Base-by-base conservation (phyloP, 2,113 vertebrate genomes). In the Datnioides undecimradiatus region DNA sequence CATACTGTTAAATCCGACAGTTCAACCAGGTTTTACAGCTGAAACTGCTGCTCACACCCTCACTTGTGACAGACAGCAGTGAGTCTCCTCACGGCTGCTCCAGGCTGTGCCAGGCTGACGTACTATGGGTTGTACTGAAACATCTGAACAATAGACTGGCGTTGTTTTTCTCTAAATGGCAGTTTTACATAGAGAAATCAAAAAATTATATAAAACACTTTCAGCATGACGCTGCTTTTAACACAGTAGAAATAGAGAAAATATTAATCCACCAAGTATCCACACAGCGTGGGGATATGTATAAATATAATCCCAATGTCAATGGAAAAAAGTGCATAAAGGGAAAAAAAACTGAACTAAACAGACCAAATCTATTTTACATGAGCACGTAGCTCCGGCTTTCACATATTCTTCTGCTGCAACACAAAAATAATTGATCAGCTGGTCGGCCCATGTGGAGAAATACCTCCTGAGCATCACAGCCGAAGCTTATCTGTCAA, bases 401-500 rank as follows among this genome's bases (percentile, higher is more conserved):
- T 76, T 58, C 48, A 31, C 64, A 69, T 46, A 43, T 45, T 71
- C n/a, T 31, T 34, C 36, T 65, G 29, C 17, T 40, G 0, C 27
- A n/a, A 12, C 46, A 40, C 34, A 27, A 11, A 69, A 38, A 25
- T 6, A 48, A 58, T 67, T 58, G 65, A 75, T 81, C 68, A 40
- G 63, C 40, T 17, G 19, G n/a, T n/a, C n/a, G n/a, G n/a, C n/a
- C 11, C 25, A 31, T 76, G 76, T 36, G 9, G 7, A 45, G 46
- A 51, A 65, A 60, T 41, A 34, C 52, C 33, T 58, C 62, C 65
- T 62, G 65, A 70, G 67, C 71, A 34, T 6, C 31, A 52, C 29
- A 17, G 68, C 12, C 3, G n/a, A 49, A 3, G 29, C 59, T 29
- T 34, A 65, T 81, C 12, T 38, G 69, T 84, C 64, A 72, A 38